Evolutionary conservation across 2,113 vertebrate species (phyloP).

Genomic region (crab-eating macaque (Macaca fascicularis)): T2T-MFA8v1.1 NC_088386.1:105335001-105335500

Average conservation of each 20-base stretch:
- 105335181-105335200: background rate
- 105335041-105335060: background rate
- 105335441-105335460: background rate
- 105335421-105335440: background rate
- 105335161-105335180: background rate
- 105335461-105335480: background rate
- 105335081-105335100: background rate
- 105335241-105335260: background rate
- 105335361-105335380: background rate
- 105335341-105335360: background rate
- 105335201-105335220: background rate
- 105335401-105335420: background rate
- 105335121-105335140: background rate
- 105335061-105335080: conserved; percentile 24
- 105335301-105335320: background rate
- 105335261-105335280: background rate
- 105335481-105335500: background rate
- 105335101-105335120: background rate
- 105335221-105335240: background rate
- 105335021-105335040: background rate
- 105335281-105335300: background rate
- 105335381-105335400: background rate
- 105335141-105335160: background rate
- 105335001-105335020: background rate
- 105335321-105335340: background rate